A percentile compares a stretch with the other conserved stretches of the same genome.
Conservation (phyloP, 2,888 invertebrate species). For the Apamea anceps region DNA sequence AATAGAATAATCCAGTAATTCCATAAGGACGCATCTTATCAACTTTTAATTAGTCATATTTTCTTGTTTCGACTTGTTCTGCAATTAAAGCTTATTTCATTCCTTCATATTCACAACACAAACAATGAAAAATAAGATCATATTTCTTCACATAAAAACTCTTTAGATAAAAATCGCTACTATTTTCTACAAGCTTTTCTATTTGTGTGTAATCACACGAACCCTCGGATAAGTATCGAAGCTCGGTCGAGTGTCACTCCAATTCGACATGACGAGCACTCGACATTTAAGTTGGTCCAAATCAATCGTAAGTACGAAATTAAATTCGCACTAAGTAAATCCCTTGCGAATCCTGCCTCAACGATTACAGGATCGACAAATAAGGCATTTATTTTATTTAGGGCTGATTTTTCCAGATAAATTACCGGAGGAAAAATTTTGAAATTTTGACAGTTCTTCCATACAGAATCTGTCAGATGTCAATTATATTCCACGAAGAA, state of each 20-base stretch:
- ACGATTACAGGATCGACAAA: constrained; percentile 18
- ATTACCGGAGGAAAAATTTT: no score
- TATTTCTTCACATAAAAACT: not conserved
- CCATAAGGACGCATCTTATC: not conserved
- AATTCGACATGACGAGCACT: constrained; percentile 56
- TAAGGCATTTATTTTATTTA: constrained; percentile 24
- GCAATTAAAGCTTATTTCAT: not conserved
- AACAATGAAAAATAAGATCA: constrained; percentile 10
- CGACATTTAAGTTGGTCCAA: constrained; percentile 59
- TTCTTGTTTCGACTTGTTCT: constrained; percentile 3
- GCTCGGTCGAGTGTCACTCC: constrained; percentile 57
- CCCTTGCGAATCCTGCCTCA: constrained; percentile 22
- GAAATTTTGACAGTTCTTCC: no score
- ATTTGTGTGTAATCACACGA: constrained; percentile 53
- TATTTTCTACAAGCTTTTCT: constrained; percentile 24
- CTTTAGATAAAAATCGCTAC: constrained; percentile 13
- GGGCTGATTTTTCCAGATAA: no score
- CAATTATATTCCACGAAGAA: constrained; percentile 1
- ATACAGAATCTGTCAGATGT: no score
- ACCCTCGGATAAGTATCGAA: constrained; percentile 44
- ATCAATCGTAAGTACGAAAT: constrained; percentile 62
- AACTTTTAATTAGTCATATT: not conserved
- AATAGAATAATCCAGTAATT: not conserved
- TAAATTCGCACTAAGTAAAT: constrained; percentile 58
- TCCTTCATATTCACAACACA: not conserved